Evolutionary conservation across 1,140 invertebrate genomes (phyloP).

Genomic region (Thaumetopoea pityocampa): DNA sequence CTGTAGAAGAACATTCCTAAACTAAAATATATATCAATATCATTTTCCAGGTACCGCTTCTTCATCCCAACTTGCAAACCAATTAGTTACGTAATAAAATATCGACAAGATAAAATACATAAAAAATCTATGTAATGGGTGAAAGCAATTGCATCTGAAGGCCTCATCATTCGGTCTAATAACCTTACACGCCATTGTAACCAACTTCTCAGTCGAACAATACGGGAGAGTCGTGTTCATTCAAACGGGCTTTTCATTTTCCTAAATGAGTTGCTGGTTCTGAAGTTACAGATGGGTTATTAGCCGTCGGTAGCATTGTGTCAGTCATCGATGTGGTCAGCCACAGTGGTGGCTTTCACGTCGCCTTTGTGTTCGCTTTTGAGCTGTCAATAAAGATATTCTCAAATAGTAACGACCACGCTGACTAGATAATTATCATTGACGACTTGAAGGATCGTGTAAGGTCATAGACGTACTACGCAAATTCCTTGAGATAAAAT

Average conservation of each 20-base stretch:
- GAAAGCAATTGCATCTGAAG: conserved; percentile 58
- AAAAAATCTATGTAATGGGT: conserved; percentile 45
- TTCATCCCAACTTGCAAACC: no score
- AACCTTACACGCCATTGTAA: conserved; percentile 54
- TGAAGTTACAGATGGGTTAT: conserved; percentile 39
- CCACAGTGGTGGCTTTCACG: conserved; percentile 49
- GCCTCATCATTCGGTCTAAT: conserved; percentile 63
- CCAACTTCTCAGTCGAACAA: conserved; percentile 42
- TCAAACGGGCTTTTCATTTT: conserved; percentile 58
- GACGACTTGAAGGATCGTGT: conserved; percentile 20
- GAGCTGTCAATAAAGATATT: conserved; percentile 41
- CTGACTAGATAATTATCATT: conserved; percentile 32
- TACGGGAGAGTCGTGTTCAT: conserved; percentile 45
- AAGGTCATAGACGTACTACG: no score
- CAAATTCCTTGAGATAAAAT: no score
- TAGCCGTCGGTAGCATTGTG: conserved; percentile 47
- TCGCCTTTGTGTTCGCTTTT: conserved; percentile 34
- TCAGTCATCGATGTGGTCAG: conserved; percentile 28
- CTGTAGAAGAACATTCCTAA: no score
- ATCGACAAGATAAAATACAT: conserved; percentile 27
- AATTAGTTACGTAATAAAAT: conserved; percentile 37
- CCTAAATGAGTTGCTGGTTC: conserved; percentile 55
- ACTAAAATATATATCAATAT: no score
- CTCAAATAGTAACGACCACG: conserved; percentile 27
- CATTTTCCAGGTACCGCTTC: no score